Evolutionary conservation across 2,888 invertebrate species (phyloP).

Genomic region (Empis livida): DNA sequence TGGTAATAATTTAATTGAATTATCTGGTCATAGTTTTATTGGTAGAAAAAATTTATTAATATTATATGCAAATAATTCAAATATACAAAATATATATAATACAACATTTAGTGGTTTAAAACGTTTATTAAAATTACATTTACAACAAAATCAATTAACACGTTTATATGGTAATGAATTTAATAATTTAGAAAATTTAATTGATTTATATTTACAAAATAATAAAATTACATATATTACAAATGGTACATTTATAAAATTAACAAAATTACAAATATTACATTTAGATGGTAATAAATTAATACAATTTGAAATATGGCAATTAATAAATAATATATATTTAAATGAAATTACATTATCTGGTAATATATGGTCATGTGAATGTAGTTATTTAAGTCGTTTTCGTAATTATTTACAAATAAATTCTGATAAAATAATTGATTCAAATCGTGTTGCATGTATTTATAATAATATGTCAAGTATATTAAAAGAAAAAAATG

Average conservation of each 20-base stretch:
- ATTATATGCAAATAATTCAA: constrained; percentile 77
- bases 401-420: constrained; percentile 68
- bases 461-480: constrained; percentile 60
- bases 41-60: constrained; percentile 82
- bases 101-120: constrained; percentile 82
- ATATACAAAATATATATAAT: constrained; percentile 72
- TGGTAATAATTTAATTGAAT: constrained; percentile 77
- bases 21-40: constrained; percentile 81
- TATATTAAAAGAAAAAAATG: constrained; percentile 63
- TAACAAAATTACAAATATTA: constrained; percentile 72
- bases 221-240: constrained; percentile 72
- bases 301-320: constrained; percentile 74
- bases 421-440: constrained; percentile 68
- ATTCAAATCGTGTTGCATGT: constrained; percentile 63
- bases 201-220: constrained; percentile 76
- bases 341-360: constrained; percentile 74
- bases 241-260: constrained; percentile 68
- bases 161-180: constrained; percentile 72
- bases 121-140: constrained; percentile 64
- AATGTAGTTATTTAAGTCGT: constrained; percentile 69
- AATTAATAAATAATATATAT: constrained; percentile 69
- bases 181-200: constrained; percentile 63
- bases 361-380: constrained; percentile 84
- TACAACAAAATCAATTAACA: constrained; percentile 75
- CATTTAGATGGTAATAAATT: constrained; percentile 75